Base-by-base conservation (phyloP, 2,113 vertebrate genomes). In the Mugil cephalus region DNA sequence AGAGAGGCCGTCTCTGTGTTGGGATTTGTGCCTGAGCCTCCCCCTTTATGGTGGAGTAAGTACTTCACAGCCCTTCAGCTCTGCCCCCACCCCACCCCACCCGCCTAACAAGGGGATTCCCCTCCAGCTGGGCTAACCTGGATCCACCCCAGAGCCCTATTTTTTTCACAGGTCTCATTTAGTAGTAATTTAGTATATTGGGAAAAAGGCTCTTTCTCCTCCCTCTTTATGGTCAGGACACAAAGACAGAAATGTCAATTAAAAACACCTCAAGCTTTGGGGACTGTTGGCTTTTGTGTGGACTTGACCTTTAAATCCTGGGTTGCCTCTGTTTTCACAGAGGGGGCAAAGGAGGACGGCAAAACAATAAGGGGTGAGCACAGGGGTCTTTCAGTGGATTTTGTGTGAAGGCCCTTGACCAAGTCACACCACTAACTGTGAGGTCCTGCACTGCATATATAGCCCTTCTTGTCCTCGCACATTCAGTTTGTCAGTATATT, bases 11-110 rank as follows among this genome's bases (percentile, higher is more conserved):
- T 94, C 91, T 93, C 91, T 92, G 82, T 92, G 86, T 69, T 78
- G 77, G 92, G 95, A 96, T 96, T 96, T 97, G 92, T 94, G 91
- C 93, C 91, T 87, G 86, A 93, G 91, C 93, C 92, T 91, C 80
- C 88, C 77, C 87, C 72, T 88, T 93, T 94, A 93, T 91, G 80
- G 77, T 74, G 83, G 92, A 84, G 93, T 95, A 89, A 91, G 89
- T 86, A 88, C 90, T 92, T 90, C 87, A 81, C 86, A 68, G 78
- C 82, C 80, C 84, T 54, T 91, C 83, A 82, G 66, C 77, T 74
- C 84, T 82, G 78, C 80, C 83, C 77, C 83, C n/a, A n/a, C n/a
- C n/a, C n/a, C n/a, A n/a, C n/a, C 63, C 84, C 80, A 80, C 77
- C 70, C 50, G 50, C 84, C 83, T 88, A 83, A 87, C 89, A 88